A percentile compares a stretch with the other conserved stretches of the same genome.
Conservation (phyloP, 2,888 invertebrate genomes). For the Caenorhabditis imperialis region DNA sequence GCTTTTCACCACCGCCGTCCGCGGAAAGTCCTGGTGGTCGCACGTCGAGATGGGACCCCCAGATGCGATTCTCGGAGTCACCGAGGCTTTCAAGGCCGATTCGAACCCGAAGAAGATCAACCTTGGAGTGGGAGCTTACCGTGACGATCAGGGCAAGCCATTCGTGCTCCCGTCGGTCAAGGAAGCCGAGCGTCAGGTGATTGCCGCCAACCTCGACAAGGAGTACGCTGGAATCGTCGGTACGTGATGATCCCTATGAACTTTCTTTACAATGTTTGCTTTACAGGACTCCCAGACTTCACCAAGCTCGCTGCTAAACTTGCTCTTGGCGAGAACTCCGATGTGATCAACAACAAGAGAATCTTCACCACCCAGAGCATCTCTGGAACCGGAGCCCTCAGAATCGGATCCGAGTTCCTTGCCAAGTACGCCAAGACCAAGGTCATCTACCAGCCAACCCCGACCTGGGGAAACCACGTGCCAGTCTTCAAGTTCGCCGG, state of each 20-base stretch:
- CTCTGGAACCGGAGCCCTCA: conserved; percentile 96
- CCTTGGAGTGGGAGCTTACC: conserved; percentile 87
- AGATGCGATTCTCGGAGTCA: conserved; percentile 89
- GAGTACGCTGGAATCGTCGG: conserved; percentile 92
- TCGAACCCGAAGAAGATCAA: conserved; percentile 94
- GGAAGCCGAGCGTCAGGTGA: conserved; percentile 88
- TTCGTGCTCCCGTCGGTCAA: conserved; percentile 97
- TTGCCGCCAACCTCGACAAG: conserved; percentile 86
- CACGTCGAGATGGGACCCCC: conserved; percentile 77
- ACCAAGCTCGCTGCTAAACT: conserved; percentile 88
- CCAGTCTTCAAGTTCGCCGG: conserved; percentile 93
- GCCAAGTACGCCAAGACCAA: conserved; percentile 85
- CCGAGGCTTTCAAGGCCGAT: conserved; percentile 91
- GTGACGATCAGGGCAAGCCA: conserved; percentile 95
- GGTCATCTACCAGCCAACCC: conserved; percentile 88
- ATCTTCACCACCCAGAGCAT: conserved; percentile 86
- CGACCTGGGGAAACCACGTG: conserved; percentile 98
- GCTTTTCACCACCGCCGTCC: conserved; percentile 58
- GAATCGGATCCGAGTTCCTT: conserved; percentile 91
- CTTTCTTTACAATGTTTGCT: conserved; percentile 6
- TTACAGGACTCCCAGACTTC: conserved; percentile 83
- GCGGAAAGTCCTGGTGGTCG: conserved; percentile 71
- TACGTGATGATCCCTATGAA: conserved; percentile 80
- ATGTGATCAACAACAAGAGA: conserved; percentile 80
- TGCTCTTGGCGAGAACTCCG: conserved; percentile 87